Evolutionary conservation across 2,797 vertebrate genomes (phyloP).

Genomic region (Discoglossus pictus): DNA sequence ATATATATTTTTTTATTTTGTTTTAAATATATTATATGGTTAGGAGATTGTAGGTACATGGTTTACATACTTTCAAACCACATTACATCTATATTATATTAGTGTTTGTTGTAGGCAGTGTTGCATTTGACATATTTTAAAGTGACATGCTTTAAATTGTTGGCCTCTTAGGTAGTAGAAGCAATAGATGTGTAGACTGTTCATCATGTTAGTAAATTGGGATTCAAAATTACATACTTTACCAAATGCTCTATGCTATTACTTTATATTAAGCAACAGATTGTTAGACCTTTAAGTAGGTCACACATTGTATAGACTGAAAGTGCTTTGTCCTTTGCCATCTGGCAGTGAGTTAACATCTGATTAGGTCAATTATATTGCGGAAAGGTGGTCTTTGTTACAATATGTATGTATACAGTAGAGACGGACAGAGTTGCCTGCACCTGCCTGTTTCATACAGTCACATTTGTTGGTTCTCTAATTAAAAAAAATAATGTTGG

Average conservation of each 20-base stretch:
- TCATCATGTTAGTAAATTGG: slow-evolving; percentile 55
- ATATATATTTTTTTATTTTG: too few species aligned
- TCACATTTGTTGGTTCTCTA: too few species aligned
- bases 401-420: slow-evolving; percentile 7
- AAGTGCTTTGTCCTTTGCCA: slow-evolving; percentile 76
- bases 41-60: too few species aligned
- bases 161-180: slow-evolving; percentile 34
- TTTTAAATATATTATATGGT: too few species aligned
- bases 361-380: slow-evolving; percentile 72
- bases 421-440: neutral
- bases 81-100: too few species aligned
- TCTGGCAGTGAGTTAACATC: slow-evolving; percentile 83
- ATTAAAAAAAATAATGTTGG: too few species aligned
- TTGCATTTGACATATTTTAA: neutral
- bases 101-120: too few species aligned
- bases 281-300: slow-evolving; percentile 82
- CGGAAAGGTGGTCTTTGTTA: slow-evolving; percentile 69
- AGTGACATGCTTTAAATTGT: slow-evolving; percentile 8
- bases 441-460: too few species aligned
- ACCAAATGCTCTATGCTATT: slow-evolving; percentile 69
- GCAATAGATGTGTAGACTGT: slow-evolving; percentile 27
- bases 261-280: slow-evolving; percentile 67
- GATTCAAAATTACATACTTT: slow-evolving; percentile 70
- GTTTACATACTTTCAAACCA: too few species aligned
- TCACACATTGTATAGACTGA: slow-evolving; percentile 74